Percentiles rank a stretch among this genome's conserved stretches.
Conservation (phyloP, 2,797 vertebrate species). For the Danio albolineatus region DNA sequence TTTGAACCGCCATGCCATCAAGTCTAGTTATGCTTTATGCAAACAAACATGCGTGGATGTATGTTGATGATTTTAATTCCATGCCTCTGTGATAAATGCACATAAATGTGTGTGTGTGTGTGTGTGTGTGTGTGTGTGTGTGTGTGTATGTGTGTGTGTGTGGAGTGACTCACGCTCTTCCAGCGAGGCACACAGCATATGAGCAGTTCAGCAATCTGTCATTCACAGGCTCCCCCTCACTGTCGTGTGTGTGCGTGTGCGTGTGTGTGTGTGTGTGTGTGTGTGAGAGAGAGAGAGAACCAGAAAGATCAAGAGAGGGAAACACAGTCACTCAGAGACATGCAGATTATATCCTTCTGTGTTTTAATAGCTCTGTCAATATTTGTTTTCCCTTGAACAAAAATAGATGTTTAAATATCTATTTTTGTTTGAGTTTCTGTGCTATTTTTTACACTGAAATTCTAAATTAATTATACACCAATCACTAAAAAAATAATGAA, state of each 20-base stretch:
- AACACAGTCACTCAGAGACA: neutral
- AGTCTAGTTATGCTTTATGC: slow-evolving; percentile 5
- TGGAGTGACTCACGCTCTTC: slow-evolving; percentile 48
- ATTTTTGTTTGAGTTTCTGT: neutral
- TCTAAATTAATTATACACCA: neutral
- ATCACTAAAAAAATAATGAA: neutral
- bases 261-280: slow-evolving; percentile 25
- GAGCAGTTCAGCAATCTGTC: slow-evolving; percentile 56
- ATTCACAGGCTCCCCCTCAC: slow-evolving; percentile 46
- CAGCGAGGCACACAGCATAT: slow-evolving; percentile 50
- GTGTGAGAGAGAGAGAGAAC: neutral
- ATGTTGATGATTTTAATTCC: slow-evolving; percentile 14
- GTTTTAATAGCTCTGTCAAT: neutral
- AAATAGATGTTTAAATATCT: neutral
- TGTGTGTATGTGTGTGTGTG: neutral
- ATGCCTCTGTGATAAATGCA: slow-evolving; percentile 20
- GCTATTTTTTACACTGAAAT: neutral
- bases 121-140: neutral
- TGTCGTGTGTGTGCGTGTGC: slow-evolving; percentile 18
- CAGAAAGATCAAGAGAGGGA: slow-evolving; percentile 3
- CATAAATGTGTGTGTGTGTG: neutral
- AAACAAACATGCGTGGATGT: slow-evolving; percentile 39
- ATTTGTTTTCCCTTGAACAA: neutral
- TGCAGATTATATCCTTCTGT: neutral
- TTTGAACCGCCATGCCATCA: neutral